Percentiles rank a stretch among this genome's conserved stretches.
Evolutionary conservation across 1,140 invertebrate genomes (phyloP).

Genomic region (Bemisia tabaci): DNA sequence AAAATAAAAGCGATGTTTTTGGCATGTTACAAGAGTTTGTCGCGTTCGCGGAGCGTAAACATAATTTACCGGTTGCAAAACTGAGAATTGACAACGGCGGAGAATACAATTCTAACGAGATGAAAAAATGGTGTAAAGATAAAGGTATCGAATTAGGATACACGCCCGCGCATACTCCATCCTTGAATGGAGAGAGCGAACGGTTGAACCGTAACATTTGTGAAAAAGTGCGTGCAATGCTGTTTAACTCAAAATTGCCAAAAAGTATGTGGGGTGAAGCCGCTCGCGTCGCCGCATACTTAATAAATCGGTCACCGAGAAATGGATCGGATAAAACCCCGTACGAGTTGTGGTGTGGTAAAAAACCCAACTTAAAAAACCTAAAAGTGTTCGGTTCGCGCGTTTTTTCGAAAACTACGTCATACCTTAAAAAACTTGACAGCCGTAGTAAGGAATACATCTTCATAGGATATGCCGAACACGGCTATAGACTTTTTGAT

Average conservation of each 20-base stretch:
- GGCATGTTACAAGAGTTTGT: slow-evolving; percentile 9
- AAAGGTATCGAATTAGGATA: slow-evolving; percentile 22
- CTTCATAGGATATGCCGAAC: slow-evolving; percentile 23
- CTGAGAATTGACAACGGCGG: slow-evolving; percentile 19
- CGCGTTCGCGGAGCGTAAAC: not conserved
- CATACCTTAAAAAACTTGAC: slow-evolving; percentile 26
- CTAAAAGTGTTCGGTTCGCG: slow-evolving; percentile 25
- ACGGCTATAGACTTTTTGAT: slow-evolving; percentile 13
- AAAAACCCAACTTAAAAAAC: slow-evolving; percentile 20
- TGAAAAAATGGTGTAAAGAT: slow-evolving; percentile 19
- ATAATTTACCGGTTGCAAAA: slow-evolving; percentile 5
- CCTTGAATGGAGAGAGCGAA: slow-evolving; percentile 29
- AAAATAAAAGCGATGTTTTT: slow-evolving; percentile 11
- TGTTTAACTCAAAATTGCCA: slow-evolving; percentile 4
- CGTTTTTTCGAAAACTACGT: slow-evolving; percentile 16
- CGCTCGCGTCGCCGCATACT: slow-evolving; percentile 11
- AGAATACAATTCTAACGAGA: too few relatives aligned
- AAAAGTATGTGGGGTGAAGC: slow-evolving; percentile 16
- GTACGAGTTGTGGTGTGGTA: slow-evolving; percentile 19
- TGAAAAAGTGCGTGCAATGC: not conserved
- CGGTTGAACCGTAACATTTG: slow-evolving; percentile 24
- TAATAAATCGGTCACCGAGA: slow-evolving; percentile 12
- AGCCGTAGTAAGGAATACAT: slow-evolving; percentile 9
- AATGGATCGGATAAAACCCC: slow-evolving; percentile 14
- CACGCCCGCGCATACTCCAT: slow-evolving; percentile 26